Evolutionary conservation across 2,888 invertebrate species (phyloP).

Genomic region (Euclidia mi): DNA sequence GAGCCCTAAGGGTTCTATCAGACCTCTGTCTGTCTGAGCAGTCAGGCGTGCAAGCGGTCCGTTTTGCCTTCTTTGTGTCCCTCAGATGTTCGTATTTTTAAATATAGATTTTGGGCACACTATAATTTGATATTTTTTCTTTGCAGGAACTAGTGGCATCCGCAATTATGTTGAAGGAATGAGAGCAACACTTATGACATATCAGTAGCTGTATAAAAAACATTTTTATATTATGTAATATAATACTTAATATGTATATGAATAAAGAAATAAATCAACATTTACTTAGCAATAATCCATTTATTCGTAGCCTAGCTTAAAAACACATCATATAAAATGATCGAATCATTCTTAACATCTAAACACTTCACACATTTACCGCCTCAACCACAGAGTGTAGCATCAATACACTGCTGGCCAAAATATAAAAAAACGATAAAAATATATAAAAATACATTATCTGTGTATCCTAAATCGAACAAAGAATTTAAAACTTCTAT

Average conservation of each 20-base stretch:
- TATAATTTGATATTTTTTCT: constrained; percentile 25
- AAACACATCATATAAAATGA: constrained; percentile 66
- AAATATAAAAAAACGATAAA: constrained; percentile 20
- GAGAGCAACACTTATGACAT: neutral
- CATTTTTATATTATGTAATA: neutral
- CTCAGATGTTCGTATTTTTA: no score
- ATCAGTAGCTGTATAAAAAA: neutral
- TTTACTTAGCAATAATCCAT: constrained; percentile 49
- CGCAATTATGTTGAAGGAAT: constrained; percentile 82
- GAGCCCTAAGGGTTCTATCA: no score
- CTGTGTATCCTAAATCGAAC: constrained; percentile 15
- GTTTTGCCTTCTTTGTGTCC: no score
- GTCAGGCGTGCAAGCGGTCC: no score
- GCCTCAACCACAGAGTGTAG: constrained; percentile 40
- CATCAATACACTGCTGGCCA: constrained; percentile 51
- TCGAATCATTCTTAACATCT: constrained; percentile 52
- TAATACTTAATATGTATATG: neutral
- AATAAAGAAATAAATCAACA: constrained; percentile 30
- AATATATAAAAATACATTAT: constrained; percentile 22
- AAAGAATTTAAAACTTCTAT: constrained; percentile 7
- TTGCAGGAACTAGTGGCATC: constrained; percentile 78
- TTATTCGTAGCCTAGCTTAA: constrained; percentile 54
- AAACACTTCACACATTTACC: constrained; percentile 50
- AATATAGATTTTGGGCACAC: no score
- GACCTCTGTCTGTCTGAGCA: no score